These are phyloP conservation scores for Lipotes vexillifer DNA, from an alignment of 2,113 vertebrate genomes.

Conservation along the genomic window DNA sequence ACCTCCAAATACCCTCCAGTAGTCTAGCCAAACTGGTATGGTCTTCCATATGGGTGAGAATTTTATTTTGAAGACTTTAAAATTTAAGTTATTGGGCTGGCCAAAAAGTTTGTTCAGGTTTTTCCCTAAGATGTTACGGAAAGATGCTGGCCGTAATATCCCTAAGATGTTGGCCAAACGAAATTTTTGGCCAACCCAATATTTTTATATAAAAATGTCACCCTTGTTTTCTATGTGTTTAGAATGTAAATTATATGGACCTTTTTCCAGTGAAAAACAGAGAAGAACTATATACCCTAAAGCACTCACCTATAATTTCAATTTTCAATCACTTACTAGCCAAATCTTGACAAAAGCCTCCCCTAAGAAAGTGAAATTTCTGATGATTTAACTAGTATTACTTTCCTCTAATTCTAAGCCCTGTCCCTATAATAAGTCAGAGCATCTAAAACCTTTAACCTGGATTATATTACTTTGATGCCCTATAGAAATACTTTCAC, in stretches of 20 bases:
- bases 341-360: background rate
- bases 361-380: background rate
- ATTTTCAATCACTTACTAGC: background rate
- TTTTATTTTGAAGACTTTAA: background rate
- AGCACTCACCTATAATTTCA: background rate
- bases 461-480: background rate
- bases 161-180: too few species aligned
- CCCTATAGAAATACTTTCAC: background rate
- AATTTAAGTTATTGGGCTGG: background rate
- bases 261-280: background rate
- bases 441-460: background rate
- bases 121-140: too few species aligned
- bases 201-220: background rate
- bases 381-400: background rate
- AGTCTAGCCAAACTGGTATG: background rate
- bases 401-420: background rate
- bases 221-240: background rate
- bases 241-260: background rate
- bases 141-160: too few species aligned
- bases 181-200: background rate
- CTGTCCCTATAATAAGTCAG: background rate
- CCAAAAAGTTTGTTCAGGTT: too few species aligned
- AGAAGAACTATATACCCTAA: background rate
- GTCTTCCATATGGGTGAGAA: background rate
- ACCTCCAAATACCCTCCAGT: background rate